These are phyloP conservation scores for Bombus confusus DNA, from an alignment of 1,140 invertebrate genomes.

Conservation along the genomic window DNA sequence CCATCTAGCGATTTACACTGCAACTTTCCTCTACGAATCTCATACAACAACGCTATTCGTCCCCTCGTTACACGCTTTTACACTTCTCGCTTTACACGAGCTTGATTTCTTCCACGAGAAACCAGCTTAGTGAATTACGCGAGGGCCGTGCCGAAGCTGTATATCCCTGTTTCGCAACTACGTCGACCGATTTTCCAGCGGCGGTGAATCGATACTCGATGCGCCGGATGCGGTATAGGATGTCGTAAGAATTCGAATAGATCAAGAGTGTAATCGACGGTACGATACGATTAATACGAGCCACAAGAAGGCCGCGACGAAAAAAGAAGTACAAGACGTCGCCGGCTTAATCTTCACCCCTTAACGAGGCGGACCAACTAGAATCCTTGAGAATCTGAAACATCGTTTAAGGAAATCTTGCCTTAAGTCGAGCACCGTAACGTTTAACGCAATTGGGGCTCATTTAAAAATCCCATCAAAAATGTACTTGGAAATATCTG, in stretches of 20 bases:
- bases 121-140: neutral
- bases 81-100: neutral
- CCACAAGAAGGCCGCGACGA: constrained; percentile 21
- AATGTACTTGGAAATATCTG: constrained; percentile 76
- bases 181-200: no score
- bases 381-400: constrained; percentile 67
- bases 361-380: constrained; percentile 48
- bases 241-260: constrained; percentile 7
- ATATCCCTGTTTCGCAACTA: no score
- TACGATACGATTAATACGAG: constrained; percentile 17
- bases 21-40: neutral
- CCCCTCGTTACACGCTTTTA: neutral
- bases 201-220: no score
- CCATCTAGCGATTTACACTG: constrained; percentile 5
- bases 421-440: constrained; percentile 69
- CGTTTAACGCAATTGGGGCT: constrained; percentile 80
- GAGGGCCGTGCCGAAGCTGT: neutral
- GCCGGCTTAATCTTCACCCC: constrained; percentile 62
- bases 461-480: constrained; percentile 82
- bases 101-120: neutral
- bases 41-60: neutral
- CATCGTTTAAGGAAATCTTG: constrained; percentile 79
- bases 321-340: constrained; percentile 41
- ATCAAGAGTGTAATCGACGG: constrained; percentile 19
- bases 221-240: neutral